Percentiles rank a stretch among this genome's conserved stretches.
Evolutionary conservation across 2,888 invertebrate genomes (phyloP).

Genomic region (Epinotia ramella): DNA sequence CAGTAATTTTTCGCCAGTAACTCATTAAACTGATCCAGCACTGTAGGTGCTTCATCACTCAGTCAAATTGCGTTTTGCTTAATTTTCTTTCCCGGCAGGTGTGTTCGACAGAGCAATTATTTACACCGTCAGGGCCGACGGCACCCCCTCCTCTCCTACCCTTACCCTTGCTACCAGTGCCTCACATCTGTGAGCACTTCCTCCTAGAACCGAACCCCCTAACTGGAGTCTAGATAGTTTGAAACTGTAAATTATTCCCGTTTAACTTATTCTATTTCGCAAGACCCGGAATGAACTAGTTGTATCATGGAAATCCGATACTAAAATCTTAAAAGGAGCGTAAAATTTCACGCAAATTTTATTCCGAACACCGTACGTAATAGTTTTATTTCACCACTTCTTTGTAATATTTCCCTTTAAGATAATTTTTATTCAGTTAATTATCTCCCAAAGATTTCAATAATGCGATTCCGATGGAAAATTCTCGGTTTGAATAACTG

Average conservation of each 20-base stretch:
- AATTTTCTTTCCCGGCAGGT: conserved; percentile 85
- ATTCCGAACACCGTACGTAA: background rate
- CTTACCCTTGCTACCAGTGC: conserved; percentile 53
- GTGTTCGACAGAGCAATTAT: conserved; percentile 86
- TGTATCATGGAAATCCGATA: conserved; percentile 58
- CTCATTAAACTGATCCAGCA: conserved; percentile 82
- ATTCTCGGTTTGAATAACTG: conserved; percentile 16
- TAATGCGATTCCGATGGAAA: conserved; percentile 17
- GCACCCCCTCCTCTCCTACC: conserved; percentile 64
- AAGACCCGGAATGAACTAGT: conserved; percentile 46
- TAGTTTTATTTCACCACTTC: background rate
- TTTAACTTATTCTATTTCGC: conserved; percentile 57
- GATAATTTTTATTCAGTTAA: conserved; percentile 1
- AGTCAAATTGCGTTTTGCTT: conserved; percentile 85
- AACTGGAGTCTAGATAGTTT: conserved; percentile 74
- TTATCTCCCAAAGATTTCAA: conserved; percentile 5
- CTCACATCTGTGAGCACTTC: conserved; percentile 58
- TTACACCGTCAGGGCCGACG: conserved; percentile 82
- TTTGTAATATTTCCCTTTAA: background rate
- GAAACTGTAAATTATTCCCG: conserved; percentile 65
- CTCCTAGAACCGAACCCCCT: conserved; percentile 67
- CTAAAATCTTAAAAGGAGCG: conserved; percentile 56
- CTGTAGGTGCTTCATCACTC: conserved; percentile 83
- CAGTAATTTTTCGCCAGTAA: conserved; percentile 79
- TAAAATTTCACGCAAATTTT: conserved; percentile 41